Percentiles rank a stretch among this genome's conserved stretches.
Evolutionary conservation across 2,113 vertebrate genomes (phyloP).

Genomic region (Acanthochromis polyacanthus): DNA sequence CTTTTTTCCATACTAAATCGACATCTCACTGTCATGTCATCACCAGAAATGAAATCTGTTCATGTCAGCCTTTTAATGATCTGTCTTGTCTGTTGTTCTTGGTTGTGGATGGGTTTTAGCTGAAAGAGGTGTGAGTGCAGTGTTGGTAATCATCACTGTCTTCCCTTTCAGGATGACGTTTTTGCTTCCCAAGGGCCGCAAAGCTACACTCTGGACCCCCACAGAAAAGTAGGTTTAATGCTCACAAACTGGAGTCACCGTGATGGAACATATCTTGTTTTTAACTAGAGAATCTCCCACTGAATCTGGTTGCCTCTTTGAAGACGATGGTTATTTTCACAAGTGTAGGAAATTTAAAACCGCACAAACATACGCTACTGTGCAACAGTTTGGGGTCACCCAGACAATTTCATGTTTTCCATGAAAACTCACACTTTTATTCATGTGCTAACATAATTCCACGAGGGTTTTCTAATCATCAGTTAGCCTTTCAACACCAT

Average conservation of each 20-base stretch:
- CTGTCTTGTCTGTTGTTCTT: neutral
- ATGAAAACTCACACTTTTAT: too few relatives aligned
- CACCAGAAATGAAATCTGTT: neutral
- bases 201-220: slow-evolving; percentile 88
- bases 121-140: neutral
- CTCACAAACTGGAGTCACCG: neutral
- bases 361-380: too few relatives aligned
- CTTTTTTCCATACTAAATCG: slow-evolving; percentile 19
- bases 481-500: too few relatives aligned
- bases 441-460: too few relatives aligned
- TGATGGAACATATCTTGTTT: neutral
- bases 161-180: slow-evolving; percentile 87
- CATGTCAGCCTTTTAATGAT: neutral
- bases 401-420: too few relatives aligned
- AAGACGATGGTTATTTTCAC: too few relatives aligned
- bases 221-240: slow-evolving; percentile 88
- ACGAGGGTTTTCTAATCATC: too few relatives aligned
- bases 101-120: slow-evolving; percentile 8
- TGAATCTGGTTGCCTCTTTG: too few relatives aligned
- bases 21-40: slow-evolving; percentile 6
- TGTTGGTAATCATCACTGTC: slow-evolving; percentile 21
- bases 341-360: too few relatives aligned
- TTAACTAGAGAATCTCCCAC: too few relatives aligned
- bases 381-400: too few relatives aligned
- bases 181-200: slow-evolving; percentile 89